Base-by-base conservation (phyloP, 2,888 invertebrate species). In the Asteroscopus sphinx region DNA sequence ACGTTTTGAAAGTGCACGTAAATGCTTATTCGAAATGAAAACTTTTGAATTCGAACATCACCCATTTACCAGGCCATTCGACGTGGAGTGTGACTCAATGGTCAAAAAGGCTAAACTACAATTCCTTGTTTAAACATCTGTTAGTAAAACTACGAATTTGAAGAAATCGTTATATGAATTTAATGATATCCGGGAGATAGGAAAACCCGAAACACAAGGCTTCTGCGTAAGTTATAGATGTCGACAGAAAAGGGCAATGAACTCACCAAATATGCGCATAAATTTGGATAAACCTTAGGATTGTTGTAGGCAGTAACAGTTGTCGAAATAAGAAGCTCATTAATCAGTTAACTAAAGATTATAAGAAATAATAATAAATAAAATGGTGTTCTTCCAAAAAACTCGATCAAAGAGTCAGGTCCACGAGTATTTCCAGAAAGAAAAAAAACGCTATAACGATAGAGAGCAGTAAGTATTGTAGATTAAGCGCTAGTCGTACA, bases 241-340 rank as follows among this genome's bases (percentile, higher is more conserved):
- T 39, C 1, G 26, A 39, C 58, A 47, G 35, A 47, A 52, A 52
- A 68, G 64, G 47, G 68, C 62, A 68, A 39, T n/a, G 47, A 21
- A 61, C 47, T 53, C 51, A 13, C 36, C 15, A 68, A 58, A 40
- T 52, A 66, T 68, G 68, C 46, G 61, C 64, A 68, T 68, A 64
- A 5, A 64, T 68, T 60, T 42, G 42, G 33, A 17, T n/a, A 13
- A 45, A 46, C 41, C 36, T 51, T 36, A 36, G 40, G 21, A 25
- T 32, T 25, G 15, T 17, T 39, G n/a, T n/a, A n/a, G n/a, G n/a
- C n/a, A 25, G 44, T 30, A 25, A 26, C 9, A 33, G 32, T n/a
- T 15, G n/a, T 40, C 12, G 17, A 33, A 37, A 16, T 21, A 42
- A 59, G 45, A 51, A 33, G 37, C 37, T 51, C 33, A 40, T 45